A percentile compares a stretch with the other conserved stretches of the same genome.
phyloP scores from a whole-genome alignment of 1,140 invertebrate species.

The Dufourea novaeangliae region DNA sequence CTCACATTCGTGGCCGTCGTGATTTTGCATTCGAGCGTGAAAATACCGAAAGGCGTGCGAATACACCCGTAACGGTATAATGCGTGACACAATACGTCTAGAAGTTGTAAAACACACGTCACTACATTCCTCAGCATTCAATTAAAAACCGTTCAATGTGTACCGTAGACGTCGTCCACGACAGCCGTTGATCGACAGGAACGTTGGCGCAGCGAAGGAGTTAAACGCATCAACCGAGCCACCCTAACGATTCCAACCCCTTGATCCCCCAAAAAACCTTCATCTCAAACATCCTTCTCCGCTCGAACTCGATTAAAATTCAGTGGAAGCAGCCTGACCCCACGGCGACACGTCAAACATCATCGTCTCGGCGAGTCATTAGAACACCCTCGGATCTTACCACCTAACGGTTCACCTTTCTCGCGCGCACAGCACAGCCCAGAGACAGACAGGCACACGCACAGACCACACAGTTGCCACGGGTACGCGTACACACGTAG shows the following conservation, averaged over 20 bases:
- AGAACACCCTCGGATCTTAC: constrained; percentile 43
- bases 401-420: constrained; percentile 46
- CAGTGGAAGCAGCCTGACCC: not conserved
- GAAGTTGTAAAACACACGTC: too few relatives aligned
- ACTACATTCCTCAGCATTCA: too few relatives aligned
- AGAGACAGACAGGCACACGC: not conserved
- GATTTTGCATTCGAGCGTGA: too few relatives aligned
- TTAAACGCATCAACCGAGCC: not conserved
- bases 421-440: not conserved
- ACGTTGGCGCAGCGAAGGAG: too few relatives aligned
- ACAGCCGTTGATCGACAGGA: too few relatives aligned
- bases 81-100: too few relatives aligned
- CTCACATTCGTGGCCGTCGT: not conserved
- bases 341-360: constrained; percentile 2
- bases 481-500: not conserved
- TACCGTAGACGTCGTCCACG: too few relatives aligned
- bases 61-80: too few relatives aligned
- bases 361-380: constrained; percentile 22
- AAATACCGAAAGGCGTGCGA: too few relatives aligned
- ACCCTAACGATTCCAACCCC: too few relatives aligned
- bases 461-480: not conserved
- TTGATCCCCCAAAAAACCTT: not conserved
- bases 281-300: not conserved
- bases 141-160: too few relatives aligned
- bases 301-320: not conserved